Evolutionary conservation across 2,113 vertebrate species (phyloP).

Genomic region (Malurus cyaneus): DNA sequence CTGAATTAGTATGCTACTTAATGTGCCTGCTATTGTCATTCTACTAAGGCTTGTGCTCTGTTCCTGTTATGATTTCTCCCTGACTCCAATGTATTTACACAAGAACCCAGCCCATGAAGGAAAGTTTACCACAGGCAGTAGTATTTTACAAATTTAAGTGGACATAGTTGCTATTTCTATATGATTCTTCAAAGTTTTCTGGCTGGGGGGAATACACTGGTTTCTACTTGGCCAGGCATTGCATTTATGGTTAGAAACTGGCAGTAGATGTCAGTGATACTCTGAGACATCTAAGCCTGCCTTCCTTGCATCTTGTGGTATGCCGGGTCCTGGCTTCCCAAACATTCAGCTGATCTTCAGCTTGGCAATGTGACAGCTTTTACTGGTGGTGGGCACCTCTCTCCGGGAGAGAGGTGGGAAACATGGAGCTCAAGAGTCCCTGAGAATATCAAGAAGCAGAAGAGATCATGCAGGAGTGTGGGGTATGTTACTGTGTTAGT

Average conservation of each 20-base stretch:
- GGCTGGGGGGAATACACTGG: background rate
- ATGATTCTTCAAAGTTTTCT: background rate
- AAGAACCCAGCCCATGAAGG: background rate
- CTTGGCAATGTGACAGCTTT: background rate
- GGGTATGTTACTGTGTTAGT: background rate
- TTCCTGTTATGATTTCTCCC: background rate
- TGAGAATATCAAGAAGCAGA: background rate
- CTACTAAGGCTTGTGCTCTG: background rate
- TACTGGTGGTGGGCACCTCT: background rate
- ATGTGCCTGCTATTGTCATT: background rate
- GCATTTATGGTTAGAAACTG: background rate
- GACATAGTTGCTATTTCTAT: background rate
- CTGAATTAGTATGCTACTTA: background rate
- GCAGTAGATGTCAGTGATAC: background rate
- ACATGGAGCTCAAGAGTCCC: background rate
- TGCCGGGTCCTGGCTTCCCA: background rate
- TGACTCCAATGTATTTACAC: background rate
- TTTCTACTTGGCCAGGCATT: background rate
- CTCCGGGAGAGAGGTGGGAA: background rate
- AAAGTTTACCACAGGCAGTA: background rate
- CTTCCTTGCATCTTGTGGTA: background rate
- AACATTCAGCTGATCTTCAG: background rate
- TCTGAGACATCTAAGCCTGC: background rate
- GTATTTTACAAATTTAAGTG: background rate
- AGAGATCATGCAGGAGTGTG: background rate